A percentile compares a stretch with the other conserved stretches of the same genome.
Evolutionary conservation across 2,888 invertebrate species (phyloP).

Genomic region (Ypsolopha sequella): DNA sequence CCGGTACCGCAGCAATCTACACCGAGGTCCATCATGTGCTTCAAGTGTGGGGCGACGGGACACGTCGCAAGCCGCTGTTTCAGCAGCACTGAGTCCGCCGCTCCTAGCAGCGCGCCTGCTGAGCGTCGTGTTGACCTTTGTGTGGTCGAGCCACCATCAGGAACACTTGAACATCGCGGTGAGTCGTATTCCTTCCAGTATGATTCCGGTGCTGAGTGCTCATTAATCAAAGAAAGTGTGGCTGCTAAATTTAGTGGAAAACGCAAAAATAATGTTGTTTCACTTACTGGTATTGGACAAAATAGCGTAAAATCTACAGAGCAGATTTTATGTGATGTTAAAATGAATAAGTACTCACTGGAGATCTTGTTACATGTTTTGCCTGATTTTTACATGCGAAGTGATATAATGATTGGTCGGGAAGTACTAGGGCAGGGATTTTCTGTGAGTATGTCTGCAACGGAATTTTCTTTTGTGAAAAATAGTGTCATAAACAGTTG

Average conservation of each 20-base stretch:
- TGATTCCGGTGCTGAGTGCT: too few relatives aligned
- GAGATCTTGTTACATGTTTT: conserved; percentile 1
- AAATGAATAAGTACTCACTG: not conserved
- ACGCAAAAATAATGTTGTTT: not conserved
- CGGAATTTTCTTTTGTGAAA: too few relatives aligned
- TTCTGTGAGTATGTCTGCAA: not conserved
- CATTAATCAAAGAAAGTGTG: too few relatives aligned
- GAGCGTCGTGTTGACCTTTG: not conserved
- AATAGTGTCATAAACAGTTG: not conserved
- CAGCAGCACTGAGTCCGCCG: not conserved
- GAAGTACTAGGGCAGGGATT: conserved; percentile 1
- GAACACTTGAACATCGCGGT: too few relatives aligned
- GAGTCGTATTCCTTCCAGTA: too few relatives aligned
- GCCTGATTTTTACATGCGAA: not conserved
- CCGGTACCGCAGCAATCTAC: too few relatives aligned
- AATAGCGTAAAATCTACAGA: not conserved
- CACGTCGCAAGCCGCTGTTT: not conserved
- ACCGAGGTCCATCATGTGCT: too few relatives aligned
- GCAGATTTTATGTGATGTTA: not conserved
- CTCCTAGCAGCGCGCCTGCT: not conserved
- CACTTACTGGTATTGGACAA: not conserved
- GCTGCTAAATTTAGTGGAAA: too few relatives aligned
- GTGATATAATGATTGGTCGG: conserved; percentile 1
- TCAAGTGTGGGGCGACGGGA: too few relatives aligned
- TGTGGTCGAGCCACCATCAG: too few relatives aligned